Percentiles rank a stretch among this genome's conserved stretches.
phyloP scores from a whole-genome alignment of 2,113 vertebrate species.

The Hypanus sabinus region DNA sequence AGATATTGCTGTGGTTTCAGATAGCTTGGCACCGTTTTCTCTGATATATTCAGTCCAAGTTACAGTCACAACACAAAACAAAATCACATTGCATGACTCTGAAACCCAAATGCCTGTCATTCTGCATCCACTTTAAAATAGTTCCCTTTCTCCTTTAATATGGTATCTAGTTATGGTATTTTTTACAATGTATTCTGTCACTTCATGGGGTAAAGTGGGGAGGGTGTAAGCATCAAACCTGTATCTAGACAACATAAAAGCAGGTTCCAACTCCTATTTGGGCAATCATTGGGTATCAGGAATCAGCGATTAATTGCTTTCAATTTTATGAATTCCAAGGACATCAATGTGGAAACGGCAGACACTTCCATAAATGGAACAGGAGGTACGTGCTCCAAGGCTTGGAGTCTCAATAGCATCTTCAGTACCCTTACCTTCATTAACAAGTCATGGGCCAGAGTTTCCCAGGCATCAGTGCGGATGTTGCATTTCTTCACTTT shows the following conservation, averaged over 20 bases:
- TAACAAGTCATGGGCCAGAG: no score
- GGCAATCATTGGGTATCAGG: not conserved
- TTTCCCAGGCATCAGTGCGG: no score
- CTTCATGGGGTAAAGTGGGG: not conserved
- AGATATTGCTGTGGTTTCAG: not conserved
- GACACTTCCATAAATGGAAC: no score
- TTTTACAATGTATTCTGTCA: not conserved
- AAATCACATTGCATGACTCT: not conserved
- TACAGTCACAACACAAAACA: not conserved
- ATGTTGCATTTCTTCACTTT: no score
- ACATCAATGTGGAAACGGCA: no score
- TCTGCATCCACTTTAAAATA: not conserved
- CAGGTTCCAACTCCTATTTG: not conserved
- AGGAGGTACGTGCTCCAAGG: no score
- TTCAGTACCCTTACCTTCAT: no score
- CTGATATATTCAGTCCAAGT: not conserved
- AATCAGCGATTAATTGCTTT: no score
- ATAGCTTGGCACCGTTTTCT: not conserved
- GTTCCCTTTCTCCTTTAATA: not conserved
- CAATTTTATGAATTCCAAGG: no score
- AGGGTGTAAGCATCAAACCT: not conserved
- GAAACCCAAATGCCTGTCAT: not conserved
- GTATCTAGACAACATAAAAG: not conserved
- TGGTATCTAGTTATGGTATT: not conserved
- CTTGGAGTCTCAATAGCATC: no score